phyloP scores from a whole-genome alignment of 2,888 invertebrate species.

The Sturmia bella region DNA sequence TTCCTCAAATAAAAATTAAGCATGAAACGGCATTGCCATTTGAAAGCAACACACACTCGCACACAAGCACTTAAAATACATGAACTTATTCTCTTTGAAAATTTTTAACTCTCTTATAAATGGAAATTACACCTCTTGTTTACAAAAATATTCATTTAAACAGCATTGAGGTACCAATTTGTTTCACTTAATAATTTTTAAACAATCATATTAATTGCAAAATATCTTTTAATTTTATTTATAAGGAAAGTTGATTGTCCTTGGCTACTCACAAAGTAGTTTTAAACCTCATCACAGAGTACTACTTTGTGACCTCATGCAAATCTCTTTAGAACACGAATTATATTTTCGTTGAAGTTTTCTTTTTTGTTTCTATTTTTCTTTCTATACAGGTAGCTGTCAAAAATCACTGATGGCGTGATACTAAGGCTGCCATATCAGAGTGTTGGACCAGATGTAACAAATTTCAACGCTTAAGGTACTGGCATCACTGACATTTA shows the following conservation, averaged over 20 bases:
- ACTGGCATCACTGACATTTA: not conserved
- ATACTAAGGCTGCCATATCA: slow-evolving; percentile 53
- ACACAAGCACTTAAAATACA: not conserved
- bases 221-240: too few relatives aligned
- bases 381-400: slow-evolving; percentile 63
- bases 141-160: too few relatives aligned
- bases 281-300: too few relatives aligned
- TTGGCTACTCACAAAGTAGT: not conserved
- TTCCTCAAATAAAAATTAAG: slow-evolving; percentile 46
- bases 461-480: not conserved
- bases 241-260: not conserved
- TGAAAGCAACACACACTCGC: not conserved
- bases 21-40: slow-evolving; percentile 43
- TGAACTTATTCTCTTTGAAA: not conserved
- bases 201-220: too few relatives aligned
- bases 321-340: slow-evolving; percentile 50
- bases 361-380: slow-evolving; percentile 22
- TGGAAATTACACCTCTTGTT: too few relatives aligned
- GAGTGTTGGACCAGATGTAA: not conserved
- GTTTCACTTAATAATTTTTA: too few relatives aligned
- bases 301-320: not conserved
- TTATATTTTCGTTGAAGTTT: slow-evolving; percentile 17
- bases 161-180: too few relatives aligned
- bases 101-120: slow-evolving; percentile 3
- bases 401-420: slow-evolving; percentile 70